Evolutionary conservation across 2,797 vertebrate species (phyloP).

Genomic region (Cynopterus sphinx): DNA sequence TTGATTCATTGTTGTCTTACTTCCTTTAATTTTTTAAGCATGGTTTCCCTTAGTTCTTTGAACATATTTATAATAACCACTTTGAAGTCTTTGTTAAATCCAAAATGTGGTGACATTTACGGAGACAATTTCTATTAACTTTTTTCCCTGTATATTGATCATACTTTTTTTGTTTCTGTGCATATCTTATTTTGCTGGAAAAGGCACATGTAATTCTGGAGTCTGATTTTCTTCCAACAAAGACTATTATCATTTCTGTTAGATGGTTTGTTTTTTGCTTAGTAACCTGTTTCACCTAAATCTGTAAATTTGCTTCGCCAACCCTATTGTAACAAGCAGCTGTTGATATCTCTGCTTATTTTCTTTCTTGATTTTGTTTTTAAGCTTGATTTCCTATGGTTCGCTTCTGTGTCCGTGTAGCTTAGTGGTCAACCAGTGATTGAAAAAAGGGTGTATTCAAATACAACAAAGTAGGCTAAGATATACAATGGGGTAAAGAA

Average conservation of each 20-base stretch:
- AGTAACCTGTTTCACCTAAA: background rate
- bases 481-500: background rate
- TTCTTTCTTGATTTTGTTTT: background rate
- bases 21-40: conserved; percentile 13
- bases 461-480: background rate
- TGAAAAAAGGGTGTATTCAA: background rate
- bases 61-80: conserved; percentile 5
- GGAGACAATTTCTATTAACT: background rate
- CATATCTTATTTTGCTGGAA: conserved; percentile 2
- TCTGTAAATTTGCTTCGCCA: background rate
- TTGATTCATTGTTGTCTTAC: background rate
- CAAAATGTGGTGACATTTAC: background rate
- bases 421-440: background rate
- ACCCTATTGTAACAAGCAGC: background rate
- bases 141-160: background rate
- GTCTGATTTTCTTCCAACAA: background rate
- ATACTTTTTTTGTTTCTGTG: background rate
- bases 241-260: background rate
- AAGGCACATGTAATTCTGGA: background rate
- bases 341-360: background rate
- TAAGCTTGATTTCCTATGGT: background rate
- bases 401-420: background rate
- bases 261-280: background rate
- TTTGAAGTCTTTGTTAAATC: background rate
- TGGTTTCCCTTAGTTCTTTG: background rate